Conservation (phyloP, 2,113 vertebrate genomes). For the Protobothrops mucrosquamatus region DNA sequence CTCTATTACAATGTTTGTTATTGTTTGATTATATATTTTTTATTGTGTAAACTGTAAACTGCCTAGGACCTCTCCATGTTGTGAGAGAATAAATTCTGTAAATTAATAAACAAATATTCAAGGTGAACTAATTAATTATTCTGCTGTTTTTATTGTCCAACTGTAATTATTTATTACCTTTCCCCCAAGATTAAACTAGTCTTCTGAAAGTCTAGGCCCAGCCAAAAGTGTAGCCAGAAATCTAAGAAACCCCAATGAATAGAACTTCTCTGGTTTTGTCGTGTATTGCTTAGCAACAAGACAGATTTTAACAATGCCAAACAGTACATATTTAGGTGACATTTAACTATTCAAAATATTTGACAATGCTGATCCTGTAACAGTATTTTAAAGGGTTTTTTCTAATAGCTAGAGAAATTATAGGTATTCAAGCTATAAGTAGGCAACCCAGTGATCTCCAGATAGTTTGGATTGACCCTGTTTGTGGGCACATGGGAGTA, state of each 20-base stretch:
- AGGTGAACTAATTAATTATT: background rate
- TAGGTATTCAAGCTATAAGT: background rate
- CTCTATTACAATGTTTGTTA: background rate
- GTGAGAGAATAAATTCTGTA: background rate
- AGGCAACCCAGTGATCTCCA: background rate
- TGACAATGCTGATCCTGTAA: background rate
- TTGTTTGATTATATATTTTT: background rate
- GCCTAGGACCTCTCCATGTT: background rate
- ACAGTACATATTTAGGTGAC: background rate
- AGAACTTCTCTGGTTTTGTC: background rate
- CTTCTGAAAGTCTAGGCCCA: background rate
- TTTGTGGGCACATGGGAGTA: background rate
- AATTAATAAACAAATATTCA: background rate
- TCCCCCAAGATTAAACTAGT: background rate
- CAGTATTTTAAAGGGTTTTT: slow-evolving; percentile 7
- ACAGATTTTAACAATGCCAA: background rate
- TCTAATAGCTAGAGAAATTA: slow-evolving; percentile 20
- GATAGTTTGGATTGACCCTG: background rate
- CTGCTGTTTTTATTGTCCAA: background rate
- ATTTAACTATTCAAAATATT: background rate
- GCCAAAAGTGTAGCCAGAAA: background rate
- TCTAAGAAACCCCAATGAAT: background rate
- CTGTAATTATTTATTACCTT: background rate
- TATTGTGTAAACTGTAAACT: background rate
- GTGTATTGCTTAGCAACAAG: background rate